phyloP scores from a whole-genome alignment of 2,888 invertebrate species.

The Bembecia ichneumoniformis region DNA sequence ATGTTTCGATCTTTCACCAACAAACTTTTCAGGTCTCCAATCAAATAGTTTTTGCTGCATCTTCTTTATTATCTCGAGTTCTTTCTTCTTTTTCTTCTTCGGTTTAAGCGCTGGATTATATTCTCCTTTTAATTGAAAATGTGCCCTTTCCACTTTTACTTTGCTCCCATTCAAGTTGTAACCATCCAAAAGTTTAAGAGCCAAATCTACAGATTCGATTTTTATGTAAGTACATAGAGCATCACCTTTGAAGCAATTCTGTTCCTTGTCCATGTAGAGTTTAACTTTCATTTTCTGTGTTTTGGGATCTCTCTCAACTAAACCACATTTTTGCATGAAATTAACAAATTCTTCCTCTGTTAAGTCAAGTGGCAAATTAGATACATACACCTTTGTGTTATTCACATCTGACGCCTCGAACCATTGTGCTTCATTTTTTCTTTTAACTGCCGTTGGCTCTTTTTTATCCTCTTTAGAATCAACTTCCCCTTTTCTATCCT shows the following conservation, averaged over 20 bases:
- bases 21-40: slow-evolving; percentile 95
- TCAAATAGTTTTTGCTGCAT: slow-evolving; percentile 96
- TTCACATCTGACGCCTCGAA: slow-evolving; percentile 88
- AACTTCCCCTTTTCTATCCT: slow-evolving; percentile 6
- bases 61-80: slow-evolving; percentile 91
- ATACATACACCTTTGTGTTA: slow-evolving; percentile 97
- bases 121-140: slow-evolving; percentile 93
- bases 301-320: slow-evolving; percentile 89
- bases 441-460: slow-evolving; percentile 66
- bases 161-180: slow-evolving; percentile 83
- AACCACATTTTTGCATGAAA: slow-evolving; percentile 96
- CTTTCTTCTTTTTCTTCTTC: slow-evolving; percentile 89
- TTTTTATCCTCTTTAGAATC: slow-evolving; percentile 37
- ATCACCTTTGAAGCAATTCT: slow-evolving; percentile 92
- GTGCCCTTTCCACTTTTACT: slow-evolving; percentile 91
- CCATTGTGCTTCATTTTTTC: slow-evolving; percentile 82
- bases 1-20: slow-evolving; percentile 87
- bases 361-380: slow-evolving; percentile 89
- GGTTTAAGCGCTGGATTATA: slow-evolving; percentile 95
- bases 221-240: slow-evolving; percentile 96
- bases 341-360: slow-evolving; percentile 92
- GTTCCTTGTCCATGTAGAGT: slow-evolving; percentile 86
- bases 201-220: slow-evolving; percentile 95
- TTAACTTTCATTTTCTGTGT: slow-evolving; percentile 90
- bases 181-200: slow-evolving; percentile 92